Percentiles rank a stretch among this genome's conserved stretches.
phyloP scores from a whole-genome alignment of 2,113 vertebrate species.

The Tapirus terrestris region DNA sequence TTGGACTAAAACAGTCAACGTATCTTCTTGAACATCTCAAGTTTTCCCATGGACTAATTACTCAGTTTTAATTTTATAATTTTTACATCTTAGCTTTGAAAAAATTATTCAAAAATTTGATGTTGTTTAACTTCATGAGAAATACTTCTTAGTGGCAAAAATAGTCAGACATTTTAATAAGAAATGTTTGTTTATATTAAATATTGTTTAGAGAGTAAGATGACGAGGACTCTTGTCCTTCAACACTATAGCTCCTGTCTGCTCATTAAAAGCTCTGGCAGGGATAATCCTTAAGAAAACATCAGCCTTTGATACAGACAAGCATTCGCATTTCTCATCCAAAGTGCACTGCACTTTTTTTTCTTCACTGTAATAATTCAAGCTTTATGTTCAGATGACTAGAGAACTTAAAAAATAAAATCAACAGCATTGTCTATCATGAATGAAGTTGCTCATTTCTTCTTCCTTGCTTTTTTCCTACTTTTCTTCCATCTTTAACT shows the following conservation, averaged over 20 bases:
- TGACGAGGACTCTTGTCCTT: neutral
- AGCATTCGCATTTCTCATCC: neutral
- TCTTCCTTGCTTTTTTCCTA: neutral
- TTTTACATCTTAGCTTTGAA: conserved; percentile 11
- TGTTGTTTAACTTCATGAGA: neutral
- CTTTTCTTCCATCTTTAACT: neutral
- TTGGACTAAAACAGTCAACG: neutral
- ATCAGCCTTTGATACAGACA: neutral
- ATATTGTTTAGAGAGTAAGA: neutral
- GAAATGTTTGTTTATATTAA: neutral
- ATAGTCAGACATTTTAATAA: neutral
- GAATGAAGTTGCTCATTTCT: neutral
- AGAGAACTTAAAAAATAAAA: neutral
- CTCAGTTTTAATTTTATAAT: neutral
- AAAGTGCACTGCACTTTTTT: neutral
- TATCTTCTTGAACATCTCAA: neutral
- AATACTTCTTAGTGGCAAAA: neutral
- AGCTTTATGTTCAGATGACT: neutral
- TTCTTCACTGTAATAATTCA: neutral
- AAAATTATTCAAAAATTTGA: neutral
- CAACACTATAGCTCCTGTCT: neutral
- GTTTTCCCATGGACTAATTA: neutral
- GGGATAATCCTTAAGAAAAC: neutral
- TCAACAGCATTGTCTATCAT: neutral
- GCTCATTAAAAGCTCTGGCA: neutral